Conservation (phyloP, 2,797 vertebrate species). For the Lepidocolaptes lacrymiger region DNA sequence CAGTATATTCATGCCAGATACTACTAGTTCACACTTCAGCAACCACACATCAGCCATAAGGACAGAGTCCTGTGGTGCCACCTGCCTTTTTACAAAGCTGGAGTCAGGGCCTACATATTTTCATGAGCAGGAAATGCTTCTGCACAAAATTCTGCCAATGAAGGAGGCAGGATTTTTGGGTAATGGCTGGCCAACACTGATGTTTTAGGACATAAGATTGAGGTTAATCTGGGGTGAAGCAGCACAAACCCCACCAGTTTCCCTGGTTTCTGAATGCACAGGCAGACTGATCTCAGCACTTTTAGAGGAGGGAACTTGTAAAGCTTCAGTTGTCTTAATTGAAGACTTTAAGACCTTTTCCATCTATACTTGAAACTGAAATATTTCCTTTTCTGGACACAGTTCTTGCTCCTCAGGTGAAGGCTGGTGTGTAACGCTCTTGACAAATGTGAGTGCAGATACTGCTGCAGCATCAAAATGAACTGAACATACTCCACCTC, state of each 20-base stretch:
- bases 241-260: not conserved
- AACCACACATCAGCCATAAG: accelerated
- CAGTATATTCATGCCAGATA: not conserved
- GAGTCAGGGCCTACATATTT: not conserved
- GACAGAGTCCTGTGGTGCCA: not conserved
- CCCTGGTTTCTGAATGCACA: not conserved
- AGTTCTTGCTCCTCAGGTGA: not conserved
- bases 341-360: not conserved
- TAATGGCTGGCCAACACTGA: not conserved
- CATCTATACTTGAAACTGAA: not conserved
- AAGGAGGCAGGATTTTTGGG: not conserved
- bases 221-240: not conserved
- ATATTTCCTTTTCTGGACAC: not conserved
- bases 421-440: not conserved
- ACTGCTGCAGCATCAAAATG: not conserved
- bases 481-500: not conserved
- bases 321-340: not conserved
- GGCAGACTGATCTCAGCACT: not conserved
- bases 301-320: not conserved
- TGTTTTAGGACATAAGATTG: not conserved
- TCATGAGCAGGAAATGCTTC: not conserved
- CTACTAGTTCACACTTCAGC: not conserved
- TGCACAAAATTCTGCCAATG: not conserved
- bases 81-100: not conserved
- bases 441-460: not conserved